Base-by-base conservation (phyloP, 2,113 vertebrate species). In the Etheostoma cragini region DNA sequence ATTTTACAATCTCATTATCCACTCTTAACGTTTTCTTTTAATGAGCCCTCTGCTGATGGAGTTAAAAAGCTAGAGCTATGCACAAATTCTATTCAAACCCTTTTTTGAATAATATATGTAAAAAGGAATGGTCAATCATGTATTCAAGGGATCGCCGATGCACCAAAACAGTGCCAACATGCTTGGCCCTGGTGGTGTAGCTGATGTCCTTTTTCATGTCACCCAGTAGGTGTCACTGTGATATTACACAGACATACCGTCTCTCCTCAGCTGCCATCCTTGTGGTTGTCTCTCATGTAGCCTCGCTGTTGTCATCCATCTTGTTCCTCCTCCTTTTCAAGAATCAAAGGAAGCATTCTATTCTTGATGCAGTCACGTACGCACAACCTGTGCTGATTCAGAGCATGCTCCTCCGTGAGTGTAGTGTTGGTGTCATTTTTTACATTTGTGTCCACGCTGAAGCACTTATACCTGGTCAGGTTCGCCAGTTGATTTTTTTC, bases 171-270 rank as follows among this genome's bases (percentile, higher is more conserved):
- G 21, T 69, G 54, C 60, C 58, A 15, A 12, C 19, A 7, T 56
- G 45, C 22, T 57, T 0, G 15, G 47, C 52, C 13, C 21, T 13
- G 54, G 6, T 16, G 38, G 33, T 66, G 68, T 42, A 21, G 66
- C 58, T 16, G 30, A 24, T 58, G 79, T 78, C n/a, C 74, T 52
- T 62, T 13, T 21, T 71, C 35, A 49, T 50, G 60, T 80, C 17
- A 78, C 88, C 92, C 93, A 91, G 82, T 79, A 93, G 94, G 87
- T 92, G 94, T 94, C 94, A 90, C 78, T 89, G 91, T 88, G 76
- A 84, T 72, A 21, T 68, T 11, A 46, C 6, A 46, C 50, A 47
- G 22, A 17, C 76, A 67, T 13, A 5, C 45, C 64, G n/a, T 85
- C 61, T 76, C 47, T 12, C 70, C 61, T 76, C 53, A 22, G 80